Evolutionary conservation across 2,888 invertebrate genomes (phyloP).

Genomic region (Zhuqinia jingwanae): DNA sequence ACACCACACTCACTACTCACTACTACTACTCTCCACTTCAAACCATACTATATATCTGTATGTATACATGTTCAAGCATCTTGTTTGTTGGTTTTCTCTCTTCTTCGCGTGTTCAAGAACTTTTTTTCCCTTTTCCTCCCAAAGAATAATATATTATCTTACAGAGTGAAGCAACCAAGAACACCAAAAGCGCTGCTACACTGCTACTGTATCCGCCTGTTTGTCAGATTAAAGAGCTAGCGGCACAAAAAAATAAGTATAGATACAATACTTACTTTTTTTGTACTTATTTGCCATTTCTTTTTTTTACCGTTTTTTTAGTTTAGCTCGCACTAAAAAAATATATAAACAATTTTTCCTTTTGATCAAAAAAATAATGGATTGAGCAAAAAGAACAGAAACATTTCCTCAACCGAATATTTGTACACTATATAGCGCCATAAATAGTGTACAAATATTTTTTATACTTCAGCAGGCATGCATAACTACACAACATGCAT

Average conservation of each 20-base stretch:
- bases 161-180: neutral
- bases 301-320: too few relatives aligned
- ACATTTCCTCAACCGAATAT: conserved; percentile 8
- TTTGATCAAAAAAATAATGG: neutral
- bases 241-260: conserved; percentile 15
- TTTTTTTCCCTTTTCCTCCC: neutral
- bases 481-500: too few relatives aligned
- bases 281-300: too few relatives aligned
- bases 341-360: neutral
- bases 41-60: too few relatives aligned
- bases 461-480: too few relatives aligned
- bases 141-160: neutral
- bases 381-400: neutral
- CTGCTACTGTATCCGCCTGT: neutral
- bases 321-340: too few relatives aligned
- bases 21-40: too few relatives aligned
- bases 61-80: neutral
- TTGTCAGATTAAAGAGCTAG: neutral
- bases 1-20: too few relatives aligned
- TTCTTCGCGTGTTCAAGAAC: neutral
- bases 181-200: too few relatives aligned
- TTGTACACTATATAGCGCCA: neutral
- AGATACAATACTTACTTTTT: neutral
- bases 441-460: neutral
- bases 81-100: conserved; percentile 21